Evolutionary conservation across 1,140 invertebrate species (phyloP).

Genomic region (Musca vetustissima): DNA sequence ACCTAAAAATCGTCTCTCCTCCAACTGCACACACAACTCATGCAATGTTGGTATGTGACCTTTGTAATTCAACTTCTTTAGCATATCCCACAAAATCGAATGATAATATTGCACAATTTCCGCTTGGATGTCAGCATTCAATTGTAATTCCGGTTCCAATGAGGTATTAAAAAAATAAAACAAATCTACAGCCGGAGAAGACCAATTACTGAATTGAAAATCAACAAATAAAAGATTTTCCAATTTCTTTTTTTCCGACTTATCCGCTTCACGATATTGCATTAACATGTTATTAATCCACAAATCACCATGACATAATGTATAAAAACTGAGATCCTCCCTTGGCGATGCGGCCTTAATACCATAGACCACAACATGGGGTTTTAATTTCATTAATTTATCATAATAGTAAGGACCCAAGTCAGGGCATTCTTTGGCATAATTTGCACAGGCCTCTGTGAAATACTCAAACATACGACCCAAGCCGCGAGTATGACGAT

Average conservation of each 20-base stretch:
- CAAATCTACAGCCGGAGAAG: slow-evolving; percentile 39
- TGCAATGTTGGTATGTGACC: slow-evolving; percentile 35
- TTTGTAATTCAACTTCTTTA: slow-evolving; percentile 34
- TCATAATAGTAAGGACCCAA: slow-evolving; percentile 32
- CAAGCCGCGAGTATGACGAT: slow-evolving; percentile 40
- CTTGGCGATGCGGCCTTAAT: slow-evolving; percentile 48
- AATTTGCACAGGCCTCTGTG: slow-evolving; percentile 28
- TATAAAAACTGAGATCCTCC: slow-evolving; percentile 59
- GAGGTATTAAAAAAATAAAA: slow-evolving; percentile 48
- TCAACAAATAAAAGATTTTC: slow-evolving; percentile 58
- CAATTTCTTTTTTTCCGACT: slow-evolving; percentile 70
- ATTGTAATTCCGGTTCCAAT: slow-evolving; percentile 32
- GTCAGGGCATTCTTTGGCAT: slow-evolving; percentile 25
- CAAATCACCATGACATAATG: slow-evolving; percentile 63
- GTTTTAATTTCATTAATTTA: slow-evolving; percentile 34
- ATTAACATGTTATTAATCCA: slow-evolving; percentile 68
- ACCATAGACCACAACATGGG: slow-evolving; percentile 39
- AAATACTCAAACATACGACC: slow-evolving; percentile 37
- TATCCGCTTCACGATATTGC: slow-evolving; percentile 63
- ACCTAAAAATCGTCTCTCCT: slow-evolving; percentile 20
- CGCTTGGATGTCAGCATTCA: slow-evolving; percentile 24
- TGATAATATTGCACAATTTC: slow-evolving; percentile 41
- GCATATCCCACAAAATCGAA: slow-evolving; percentile 25
- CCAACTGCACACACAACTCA: slow-evolving; percentile 38
- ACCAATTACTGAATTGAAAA: slow-evolving; percentile 43